These are phyloP conservation scores for Eupsilia transversa DNA, from an alignment of 2,888 invertebrate species.

Conservation along the genomic window DNA sequence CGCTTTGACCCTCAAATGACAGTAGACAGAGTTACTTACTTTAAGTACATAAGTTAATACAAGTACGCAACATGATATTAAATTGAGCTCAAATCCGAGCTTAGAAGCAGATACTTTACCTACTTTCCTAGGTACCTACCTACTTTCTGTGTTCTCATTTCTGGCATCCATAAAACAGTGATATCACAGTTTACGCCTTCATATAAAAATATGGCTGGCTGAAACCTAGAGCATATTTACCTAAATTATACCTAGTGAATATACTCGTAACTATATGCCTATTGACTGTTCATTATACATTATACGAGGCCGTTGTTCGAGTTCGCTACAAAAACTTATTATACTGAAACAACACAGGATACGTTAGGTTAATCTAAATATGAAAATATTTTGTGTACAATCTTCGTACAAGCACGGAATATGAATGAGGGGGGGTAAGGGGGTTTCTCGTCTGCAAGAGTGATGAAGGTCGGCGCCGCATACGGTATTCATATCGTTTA, in stretches of 20 bases:
- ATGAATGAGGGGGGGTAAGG: conserved; percentile 57
- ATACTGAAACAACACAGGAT: conserved; percentile 63
- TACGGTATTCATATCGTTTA: conserved; percentile 50
- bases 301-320: conserved; percentile 43
- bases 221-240: conserved; percentile 32
- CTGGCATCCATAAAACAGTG: conserved; percentile 41
- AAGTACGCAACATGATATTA: conserved; percentile 20
- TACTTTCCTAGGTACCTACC: too few relatives aligned
- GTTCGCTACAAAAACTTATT: conserved; percentile 58
- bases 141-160: conserved; percentile 38
- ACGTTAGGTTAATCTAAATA: conserved; percentile 62
- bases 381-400: conserved; percentile 66
- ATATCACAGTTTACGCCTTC: conserved; percentile 45
- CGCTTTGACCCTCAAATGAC: not conserved
- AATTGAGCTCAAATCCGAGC: conserved; percentile 28
- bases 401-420: conserved; percentile 56
- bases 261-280: conserved; percentile 18
- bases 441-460: conserved; percentile 43
- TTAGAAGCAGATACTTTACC: conserved; percentile 4
- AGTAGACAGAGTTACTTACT: conserved; percentile 4
- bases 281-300: conserved; percentile 43
- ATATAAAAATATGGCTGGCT: conserved; percentile 39
- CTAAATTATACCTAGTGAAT: conserved; percentile 28
- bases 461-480: conserved; percentile 48
- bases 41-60: not conserved